phyloP scores from a whole-genome alignment of 1,140 invertebrate species.

The Caenorhabditis elegans region DNA sequence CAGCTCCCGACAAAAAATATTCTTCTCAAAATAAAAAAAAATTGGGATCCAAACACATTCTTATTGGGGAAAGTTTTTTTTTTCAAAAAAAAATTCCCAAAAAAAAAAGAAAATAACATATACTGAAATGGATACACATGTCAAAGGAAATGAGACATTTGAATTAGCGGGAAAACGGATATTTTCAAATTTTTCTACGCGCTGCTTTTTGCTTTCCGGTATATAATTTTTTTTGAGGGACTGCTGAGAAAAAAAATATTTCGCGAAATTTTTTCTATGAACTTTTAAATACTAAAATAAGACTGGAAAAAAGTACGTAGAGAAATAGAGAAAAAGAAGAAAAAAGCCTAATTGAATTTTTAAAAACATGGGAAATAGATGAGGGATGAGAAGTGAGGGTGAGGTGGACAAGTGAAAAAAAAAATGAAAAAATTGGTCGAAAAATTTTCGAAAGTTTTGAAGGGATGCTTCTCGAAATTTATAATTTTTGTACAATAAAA shows the following conservation, averaged over 20 bases:
- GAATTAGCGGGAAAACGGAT: slow-evolving; percentile 22
- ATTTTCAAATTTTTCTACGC: neutral
- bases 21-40: no score
- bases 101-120: neutral
- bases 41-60: no score
- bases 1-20: no score
- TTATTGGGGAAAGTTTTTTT: no score
- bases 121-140: slow-evolving; percentile 1
- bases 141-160: neutral
- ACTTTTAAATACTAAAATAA: no score
- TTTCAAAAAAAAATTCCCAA: neutral
- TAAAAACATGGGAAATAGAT: neutral
- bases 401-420: neutral
- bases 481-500: no score
- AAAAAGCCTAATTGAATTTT: slow-evolving; percentile 18
- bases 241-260: no score
- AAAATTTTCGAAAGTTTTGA: no score
- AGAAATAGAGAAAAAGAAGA: neutral
- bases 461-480: no score
- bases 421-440: neutral
- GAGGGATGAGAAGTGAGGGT: neutral
- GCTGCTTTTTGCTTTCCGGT: no score
- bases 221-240: no score
- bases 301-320: neutral
- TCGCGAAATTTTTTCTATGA: no score